Percentiles rank a stretch among this genome's conserved stretches.
phyloP scores from a whole-genome alignment of 2,797 vertebrate genomes.

The Muscicapa comitata region DNA sequence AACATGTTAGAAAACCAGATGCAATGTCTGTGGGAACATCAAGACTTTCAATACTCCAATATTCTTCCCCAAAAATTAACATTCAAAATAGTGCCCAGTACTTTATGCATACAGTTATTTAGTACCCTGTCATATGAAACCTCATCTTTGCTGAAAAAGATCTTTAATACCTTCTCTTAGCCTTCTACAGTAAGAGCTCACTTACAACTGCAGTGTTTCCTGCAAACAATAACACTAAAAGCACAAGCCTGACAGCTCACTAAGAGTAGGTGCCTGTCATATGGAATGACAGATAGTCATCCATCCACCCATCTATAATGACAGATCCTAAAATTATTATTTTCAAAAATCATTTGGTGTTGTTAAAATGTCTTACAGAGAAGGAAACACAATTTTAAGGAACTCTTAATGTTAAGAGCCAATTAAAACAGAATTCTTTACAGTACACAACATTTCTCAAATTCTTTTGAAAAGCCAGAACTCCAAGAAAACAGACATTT shows the following conservation, averaged over 20 bases:
- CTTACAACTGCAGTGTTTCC: neutral
- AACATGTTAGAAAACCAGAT: neutral
- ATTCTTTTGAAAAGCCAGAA: neutral
- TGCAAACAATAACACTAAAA: neutral
- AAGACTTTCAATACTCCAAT: neutral
- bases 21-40: neutral
- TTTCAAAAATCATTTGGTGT: neutral
- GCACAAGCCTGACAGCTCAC: neutral
- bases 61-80: neutral
- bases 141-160: neutral
- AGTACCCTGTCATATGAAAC: neutral
- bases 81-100: neutral
- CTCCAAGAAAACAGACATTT: neutral
- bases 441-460: neutral
- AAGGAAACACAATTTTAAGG: neutral
- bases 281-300: slow-evolving; percentile 24
- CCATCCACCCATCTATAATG: neutral
- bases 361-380: neutral
- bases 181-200: neutral
- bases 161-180: neutral
- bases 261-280: slow-evolving; percentile 47
- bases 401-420: neutral
- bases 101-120: neutral
- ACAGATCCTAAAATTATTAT: slow-evolving; percentile 24
- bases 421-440: neutral